Conservation (phyloP, 1,140 invertebrate genomes). For the Drosophila cardini region DNA sequence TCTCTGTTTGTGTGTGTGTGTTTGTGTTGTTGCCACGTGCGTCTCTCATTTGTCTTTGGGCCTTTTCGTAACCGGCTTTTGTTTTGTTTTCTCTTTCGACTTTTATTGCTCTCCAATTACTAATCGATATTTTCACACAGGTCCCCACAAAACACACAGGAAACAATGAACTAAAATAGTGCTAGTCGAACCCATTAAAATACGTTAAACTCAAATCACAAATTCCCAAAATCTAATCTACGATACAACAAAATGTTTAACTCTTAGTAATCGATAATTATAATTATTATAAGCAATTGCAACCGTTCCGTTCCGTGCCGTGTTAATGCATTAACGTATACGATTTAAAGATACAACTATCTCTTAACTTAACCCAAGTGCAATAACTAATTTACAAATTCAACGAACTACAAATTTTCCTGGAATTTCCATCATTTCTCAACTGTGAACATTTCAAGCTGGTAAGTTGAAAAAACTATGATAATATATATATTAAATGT, state of each 20-base stretch:
- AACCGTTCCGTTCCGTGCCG: slow-evolving; percentile 77
- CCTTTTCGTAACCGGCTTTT: slow-evolving; percentile 48
- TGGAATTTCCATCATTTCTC: neutral
- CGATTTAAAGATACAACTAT: slow-evolving; percentile 53
- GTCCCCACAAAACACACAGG: slow-evolving; percentile 19
- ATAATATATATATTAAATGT: no score
- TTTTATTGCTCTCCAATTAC: slow-evolving; percentile 55
- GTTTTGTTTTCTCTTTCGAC: slow-evolving; percentile 51
- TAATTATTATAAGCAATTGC: slow-evolving; percentile 41
- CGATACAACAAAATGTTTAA: slow-evolving; percentile 21
- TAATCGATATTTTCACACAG: slow-evolving; percentile 69
- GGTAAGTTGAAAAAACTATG: no score
- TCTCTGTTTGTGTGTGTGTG: slow-evolving; percentile 20
- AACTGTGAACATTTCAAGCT: neutral
- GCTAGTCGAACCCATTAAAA: slow-evolving; percentile 1
- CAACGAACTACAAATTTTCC: neutral
- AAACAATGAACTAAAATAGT: slow-evolving; percentile 45
- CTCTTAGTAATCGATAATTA: slow-evolving; percentile 20
- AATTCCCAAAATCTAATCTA: neutral
- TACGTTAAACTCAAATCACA: neutral
- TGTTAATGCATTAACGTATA: slow-evolving; percentile 71
- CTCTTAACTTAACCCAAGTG: slow-evolving; percentile 43
- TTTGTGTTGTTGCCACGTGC: slow-evolving; percentile 47
- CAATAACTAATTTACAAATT: slow-evolving; percentile 38
- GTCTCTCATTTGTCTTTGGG: slow-evolving; percentile 45